A percentile compares a stretch with the other conserved stretches of the same genome.
phyloP scores from a whole-genome alignment of 1,140 invertebrate species.

The Drosophila pseudoananassae region DNA sequence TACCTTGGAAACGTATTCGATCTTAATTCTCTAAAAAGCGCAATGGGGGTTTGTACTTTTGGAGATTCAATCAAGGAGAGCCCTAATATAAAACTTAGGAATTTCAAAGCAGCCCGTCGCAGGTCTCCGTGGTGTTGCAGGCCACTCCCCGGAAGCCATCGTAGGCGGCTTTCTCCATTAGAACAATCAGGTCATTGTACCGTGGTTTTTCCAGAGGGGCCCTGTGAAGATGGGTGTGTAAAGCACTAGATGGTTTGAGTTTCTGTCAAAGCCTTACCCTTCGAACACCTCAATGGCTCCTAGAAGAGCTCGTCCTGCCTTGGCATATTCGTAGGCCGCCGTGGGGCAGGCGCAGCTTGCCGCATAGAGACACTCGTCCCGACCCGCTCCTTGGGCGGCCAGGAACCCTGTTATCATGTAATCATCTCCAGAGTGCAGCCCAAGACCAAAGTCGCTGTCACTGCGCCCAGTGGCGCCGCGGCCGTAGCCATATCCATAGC shows the following conservation, averaged over 20 bases:
- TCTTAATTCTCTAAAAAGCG: no score
- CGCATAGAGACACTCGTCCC: conserved; percentile 90
- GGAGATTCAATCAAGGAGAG: neutral
- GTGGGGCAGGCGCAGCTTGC: conserved; percentile 90
- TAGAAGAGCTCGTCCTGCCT: conserved; percentile 89
- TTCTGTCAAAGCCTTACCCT: conserved; percentile 85
- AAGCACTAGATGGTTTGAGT: neutral
- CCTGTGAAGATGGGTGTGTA: conserved; percentile 8
- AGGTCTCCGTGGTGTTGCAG: conserved; percentile 72
- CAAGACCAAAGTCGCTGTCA: conserved; percentile 81
- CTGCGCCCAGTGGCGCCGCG: conserved; percentile 77
- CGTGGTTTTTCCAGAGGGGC: conserved; percentile 61
- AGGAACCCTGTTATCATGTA: conserved; percentile 89
- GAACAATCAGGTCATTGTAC: conserved; percentile 70
- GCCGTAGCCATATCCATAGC: conserved; percentile 85
- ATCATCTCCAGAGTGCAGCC: conserved; percentile 88
- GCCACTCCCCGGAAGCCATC: conserved; percentile 68
- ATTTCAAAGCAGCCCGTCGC: conserved; percentile 54
- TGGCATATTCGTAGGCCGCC: conserved; percentile 89
- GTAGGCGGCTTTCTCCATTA: conserved; percentile 72
- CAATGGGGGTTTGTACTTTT: neutral
- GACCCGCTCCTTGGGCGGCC: conserved; percentile 87
- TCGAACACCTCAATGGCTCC: conserved; percentile 89
- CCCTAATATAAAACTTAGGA: neutral
- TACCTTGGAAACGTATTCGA: no score